These are phyloP conservation scores for Chamaetylas fuelleborni DNA, from an alignment of 2,113 vertebrate species.

Conservation along the genomic window DNA sequence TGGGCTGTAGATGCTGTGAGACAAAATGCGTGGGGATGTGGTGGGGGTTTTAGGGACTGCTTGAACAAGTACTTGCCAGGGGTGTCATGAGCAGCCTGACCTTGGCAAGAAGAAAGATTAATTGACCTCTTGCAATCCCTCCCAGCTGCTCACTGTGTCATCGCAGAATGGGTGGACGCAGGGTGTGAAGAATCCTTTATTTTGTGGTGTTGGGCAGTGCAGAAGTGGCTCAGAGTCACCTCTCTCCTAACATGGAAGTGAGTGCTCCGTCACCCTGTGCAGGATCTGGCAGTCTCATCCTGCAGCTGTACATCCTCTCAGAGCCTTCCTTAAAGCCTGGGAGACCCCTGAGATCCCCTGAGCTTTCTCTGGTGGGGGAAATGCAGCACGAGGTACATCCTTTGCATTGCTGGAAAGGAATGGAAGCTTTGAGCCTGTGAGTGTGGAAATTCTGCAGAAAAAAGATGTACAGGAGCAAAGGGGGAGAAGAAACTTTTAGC, in stretches of 20 bases:
- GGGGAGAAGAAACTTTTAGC: not conserved
- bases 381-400: fast-evolving
- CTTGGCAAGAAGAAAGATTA: not conserved
- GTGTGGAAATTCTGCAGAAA: not conserved
- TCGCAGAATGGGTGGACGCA: not conserved
- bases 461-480: not conserved
- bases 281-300: not conserved
- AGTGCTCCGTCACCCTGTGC: fast-evolving
- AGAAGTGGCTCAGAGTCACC: not conserved
- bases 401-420: not conserved
- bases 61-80: not conserved
- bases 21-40: not conserved
- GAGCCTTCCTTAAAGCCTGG: not conserved
- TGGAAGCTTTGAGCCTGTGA: fast-evolving
- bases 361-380: not conserved
- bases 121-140: not conserved
- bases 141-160: not conserved
- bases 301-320: not conserved
- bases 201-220: not conserved
- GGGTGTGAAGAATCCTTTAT: fast-evolving
- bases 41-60: not conserved
- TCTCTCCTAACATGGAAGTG: fast-evolving
- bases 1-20: not conserved
- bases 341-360: fast-evolving
- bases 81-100: not conserved